Evolutionary conservation across 2,888 invertebrate species (phyloP).

Genomic region (Euspilapteryx auroguttella): DNA sequence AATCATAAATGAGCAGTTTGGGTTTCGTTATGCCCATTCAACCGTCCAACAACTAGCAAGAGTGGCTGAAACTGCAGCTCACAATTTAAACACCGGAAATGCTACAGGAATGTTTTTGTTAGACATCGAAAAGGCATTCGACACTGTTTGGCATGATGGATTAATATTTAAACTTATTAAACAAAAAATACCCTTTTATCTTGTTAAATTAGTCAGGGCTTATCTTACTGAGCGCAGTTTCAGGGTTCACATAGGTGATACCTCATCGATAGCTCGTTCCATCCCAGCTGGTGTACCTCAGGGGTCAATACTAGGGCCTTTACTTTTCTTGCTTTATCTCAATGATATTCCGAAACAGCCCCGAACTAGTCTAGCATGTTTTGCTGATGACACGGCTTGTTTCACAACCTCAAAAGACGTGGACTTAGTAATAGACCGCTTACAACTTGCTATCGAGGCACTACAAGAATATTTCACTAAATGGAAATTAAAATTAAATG

Average conservation of each 20-base stretch:
- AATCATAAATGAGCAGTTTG: slow-evolving; percentile 6
- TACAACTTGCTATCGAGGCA: slow-evolving; percentile 3
- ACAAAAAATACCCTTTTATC: neutral
- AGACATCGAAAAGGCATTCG: slow-evolving; percentile 8
- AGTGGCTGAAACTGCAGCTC: slow-evolving; percentile 5
- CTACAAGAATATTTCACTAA: slow-evolving; percentile 3
- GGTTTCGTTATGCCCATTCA: slow-evolving; percentile 6
- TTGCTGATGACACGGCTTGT: slow-evolving; percentile 7
- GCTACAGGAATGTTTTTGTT: slow-evolving; percentile 7
- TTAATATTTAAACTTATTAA: slow-evolving; percentile 5
- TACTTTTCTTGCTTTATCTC: slow-evolving; percentile 4
- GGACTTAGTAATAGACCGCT: slow-evolving; percentile 3
- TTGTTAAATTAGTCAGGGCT: neutral
- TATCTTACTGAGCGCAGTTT: neutral
- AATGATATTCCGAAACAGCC: slow-evolving; percentile 4
- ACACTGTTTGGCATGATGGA: too few relatives aligned
- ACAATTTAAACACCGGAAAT: slow-evolving; percentile 4
- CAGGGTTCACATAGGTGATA: neutral
- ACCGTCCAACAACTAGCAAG: too few relatives aligned
- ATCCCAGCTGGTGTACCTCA: slow-evolving; percentile 1
- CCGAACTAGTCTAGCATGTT: slow-evolving; percentile 4
- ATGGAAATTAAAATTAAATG: slow-evolving; percentile 7
- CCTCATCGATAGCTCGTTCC: neutral
- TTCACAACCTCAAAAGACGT: slow-evolving; percentile 4
- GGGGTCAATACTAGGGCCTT: slow-evolving; percentile 5